Base-by-base conservation (phyloP, 2,113 vertebrate genomes). In the Echinops telfairi region DNA sequence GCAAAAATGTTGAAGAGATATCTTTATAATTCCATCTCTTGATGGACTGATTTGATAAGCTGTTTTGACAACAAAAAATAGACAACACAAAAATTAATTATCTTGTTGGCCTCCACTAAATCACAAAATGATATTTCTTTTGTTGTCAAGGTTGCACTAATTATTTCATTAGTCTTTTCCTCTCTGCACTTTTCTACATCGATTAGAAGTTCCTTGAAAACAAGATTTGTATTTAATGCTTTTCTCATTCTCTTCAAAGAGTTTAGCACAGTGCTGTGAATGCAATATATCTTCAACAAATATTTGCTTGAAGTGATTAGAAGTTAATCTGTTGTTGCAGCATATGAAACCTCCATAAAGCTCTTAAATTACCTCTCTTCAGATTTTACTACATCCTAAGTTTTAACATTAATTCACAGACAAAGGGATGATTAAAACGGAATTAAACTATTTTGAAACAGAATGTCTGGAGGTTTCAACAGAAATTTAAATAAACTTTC, bases 281-380 rank as follows among this genome's bases (percentile, higher is more conserved):
- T 53, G 36, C 12, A 22, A 62, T 3, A 16, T 4, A 62, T 33
- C 53, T 43, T 43, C 78, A 79, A 79, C 20, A 73, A 92, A 91
- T 11, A 60, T 23, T 89, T 81, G 40, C 31, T 60, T 75, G 17
- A 70, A 78, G 73, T 78, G 60, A 95, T 85, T 83, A 15, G 47
- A 68, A 87, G 53, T 47, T 75, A 84, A 75, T 89, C 86, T 92
- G 38, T 89, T 92, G 80, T 83, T 64, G 29, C 3, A 83, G 73
- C n/a, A 62, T 36, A 90, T 20, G 38, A 76, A 93, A 62, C 12
- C 43, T 82, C 43, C 43, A 66, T 73, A 68, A 91, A 79, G 62
- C n/a, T 87, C 78, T 33, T 89, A 64, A 77, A 66, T 70, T 79
- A 38, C 89, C 43, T 36, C 57, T n/a, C 62, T 68, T 88, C 57